Evolutionary conservation across 2,113 vertebrate species (phyloP).

Genomic region (Eublepharis macularius): DNA sequence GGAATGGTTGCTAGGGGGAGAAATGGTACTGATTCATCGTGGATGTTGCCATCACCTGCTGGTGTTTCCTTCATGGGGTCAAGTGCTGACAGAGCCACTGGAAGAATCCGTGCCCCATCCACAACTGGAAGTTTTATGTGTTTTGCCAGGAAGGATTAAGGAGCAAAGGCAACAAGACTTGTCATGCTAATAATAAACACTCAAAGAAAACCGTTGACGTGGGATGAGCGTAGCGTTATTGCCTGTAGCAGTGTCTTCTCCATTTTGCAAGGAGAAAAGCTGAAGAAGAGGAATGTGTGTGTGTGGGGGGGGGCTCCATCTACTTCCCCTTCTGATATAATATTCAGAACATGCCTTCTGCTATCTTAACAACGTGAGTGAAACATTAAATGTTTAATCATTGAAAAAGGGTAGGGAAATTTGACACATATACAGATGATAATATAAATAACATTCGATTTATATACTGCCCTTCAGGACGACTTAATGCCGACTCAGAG

Average conservation of each 20-base stretch:
- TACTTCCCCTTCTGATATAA: neutral
- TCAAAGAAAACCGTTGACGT: neutral
- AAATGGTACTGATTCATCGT: neutral
- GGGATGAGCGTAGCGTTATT: too few species aligned
- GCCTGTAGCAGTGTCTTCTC: too few species aligned
- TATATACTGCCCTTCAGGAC: too few species aligned
- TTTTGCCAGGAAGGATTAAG: slow-evolving; percentile 3
- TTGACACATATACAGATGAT: neutral
- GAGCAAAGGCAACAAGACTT: neutral
- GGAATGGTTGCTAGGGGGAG: neutral
- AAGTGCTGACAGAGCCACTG: neutral
- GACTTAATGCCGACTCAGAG: too few species aligned
- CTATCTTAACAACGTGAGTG: neutral
- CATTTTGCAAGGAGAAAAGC: neutral
- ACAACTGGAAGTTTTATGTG: neutral
- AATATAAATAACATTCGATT: too few species aligned
- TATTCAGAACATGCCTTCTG: neutral
- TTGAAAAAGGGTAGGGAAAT: neutral
- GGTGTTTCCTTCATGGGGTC: slow-evolving; percentile 25
- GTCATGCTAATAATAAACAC: neutral
- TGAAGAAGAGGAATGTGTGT: neutral
- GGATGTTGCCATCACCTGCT: neutral
- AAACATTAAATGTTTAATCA: neutral
- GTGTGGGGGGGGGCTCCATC: neutral
- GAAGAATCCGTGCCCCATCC: neutral